A percentile compares a stretch with the other conserved stretches of the same genome.
Conservation (phyloP, 2,888 invertebrate genomes). For the Drosophila hamatofila region DNA sequence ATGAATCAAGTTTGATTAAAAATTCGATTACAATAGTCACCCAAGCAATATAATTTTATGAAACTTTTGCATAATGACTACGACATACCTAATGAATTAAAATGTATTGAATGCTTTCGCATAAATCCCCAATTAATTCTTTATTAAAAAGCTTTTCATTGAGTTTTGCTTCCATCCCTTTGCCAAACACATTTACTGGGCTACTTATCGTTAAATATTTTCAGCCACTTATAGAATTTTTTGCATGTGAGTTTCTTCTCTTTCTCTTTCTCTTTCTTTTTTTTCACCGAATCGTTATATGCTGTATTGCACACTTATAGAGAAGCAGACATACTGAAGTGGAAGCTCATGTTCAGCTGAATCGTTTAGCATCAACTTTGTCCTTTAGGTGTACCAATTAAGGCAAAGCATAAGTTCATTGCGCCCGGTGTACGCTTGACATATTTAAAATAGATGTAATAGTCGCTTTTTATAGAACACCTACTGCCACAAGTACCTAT, state of each 20-base stretch:
- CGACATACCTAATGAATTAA: background rate
- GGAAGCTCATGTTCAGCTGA: conserved; percentile 21
- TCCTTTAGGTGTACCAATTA: conserved; percentile 59
- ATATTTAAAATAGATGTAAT: conserved; percentile 65
- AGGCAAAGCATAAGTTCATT: conserved; percentile 39
- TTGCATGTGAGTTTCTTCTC: background rate
- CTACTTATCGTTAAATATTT: conserved; percentile 4
- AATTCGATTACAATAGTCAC: background rate
- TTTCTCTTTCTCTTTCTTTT: background rate
- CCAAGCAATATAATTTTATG: background rate
- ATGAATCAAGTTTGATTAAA: background rate
- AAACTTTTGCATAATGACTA: background rate
- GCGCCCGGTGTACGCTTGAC: conserved; percentile 28
- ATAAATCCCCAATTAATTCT: background rate
- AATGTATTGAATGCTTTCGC: background rate
- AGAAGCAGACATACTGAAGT: background rate
- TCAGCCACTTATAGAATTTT: background rate
- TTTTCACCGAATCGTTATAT: background rate
- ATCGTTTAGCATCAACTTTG: conserved; percentile 45
- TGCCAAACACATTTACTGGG: background rate
- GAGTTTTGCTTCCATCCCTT: background rate
- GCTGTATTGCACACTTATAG: background rate
- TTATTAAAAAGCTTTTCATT: background rate
- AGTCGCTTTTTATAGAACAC: conserved; percentile 15
- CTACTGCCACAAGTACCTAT: conserved; percentile 16